Evolutionary conservation across 2,888 invertebrate species (phyloP).

Genomic region (Graphium colonna): DNA sequence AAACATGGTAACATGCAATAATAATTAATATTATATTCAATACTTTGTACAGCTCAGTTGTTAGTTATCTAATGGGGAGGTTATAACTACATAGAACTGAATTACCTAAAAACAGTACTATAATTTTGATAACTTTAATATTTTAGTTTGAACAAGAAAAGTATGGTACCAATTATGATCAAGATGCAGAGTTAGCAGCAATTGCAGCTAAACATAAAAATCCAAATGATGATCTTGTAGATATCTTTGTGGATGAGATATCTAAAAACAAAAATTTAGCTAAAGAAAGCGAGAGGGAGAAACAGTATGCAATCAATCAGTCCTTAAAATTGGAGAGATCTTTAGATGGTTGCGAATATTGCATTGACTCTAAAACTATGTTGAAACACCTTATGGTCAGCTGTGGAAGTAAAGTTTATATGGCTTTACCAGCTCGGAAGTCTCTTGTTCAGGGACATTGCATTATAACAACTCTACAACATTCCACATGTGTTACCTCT

Average conservation of each 20-base stretch:
- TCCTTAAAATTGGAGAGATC: slow-evolving; percentile 84
- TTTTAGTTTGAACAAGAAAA: slow-evolving; percentile 88
- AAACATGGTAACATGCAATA: too few relatives aligned
- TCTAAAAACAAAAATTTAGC: slow-evolving; percentile 81
- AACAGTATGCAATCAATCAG: slow-evolving; percentile 85
- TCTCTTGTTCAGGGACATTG: slow-evolving; percentile 93
- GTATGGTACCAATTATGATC: slow-evolving; percentile 88
- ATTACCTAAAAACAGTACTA: neutral
- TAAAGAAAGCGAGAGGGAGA: slow-evolving; percentile 82
- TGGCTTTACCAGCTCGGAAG: slow-evolving; percentile 88
- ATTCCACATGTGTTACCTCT: slow-evolving; percentile 88
- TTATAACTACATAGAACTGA: too few relatives aligned
- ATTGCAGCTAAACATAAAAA: slow-evolving; percentile 83
- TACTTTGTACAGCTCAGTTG: too few relatives aligned
- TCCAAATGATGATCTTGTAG: slow-evolving; percentile 89
- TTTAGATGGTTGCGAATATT: slow-evolving; percentile 90
- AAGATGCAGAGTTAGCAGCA: slow-evolving; percentile 89
- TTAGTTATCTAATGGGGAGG: too few relatives aligned
- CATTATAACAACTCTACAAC: slow-evolving; percentile 90
- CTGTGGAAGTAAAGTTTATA: slow-evolving; percentile 89
- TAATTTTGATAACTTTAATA: slow-evolving; percentile 28
- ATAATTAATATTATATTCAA: too few relatives aligned
- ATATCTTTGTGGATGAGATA: slow-evolving; percentile 90
- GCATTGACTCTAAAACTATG: slow-evolving; percentile 89
- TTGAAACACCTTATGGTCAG: slow-evolving; percentile 92